Base-by-base conservation (phyloP, 2,113 vertebrate species). In the Sciurus niger region DNA sequence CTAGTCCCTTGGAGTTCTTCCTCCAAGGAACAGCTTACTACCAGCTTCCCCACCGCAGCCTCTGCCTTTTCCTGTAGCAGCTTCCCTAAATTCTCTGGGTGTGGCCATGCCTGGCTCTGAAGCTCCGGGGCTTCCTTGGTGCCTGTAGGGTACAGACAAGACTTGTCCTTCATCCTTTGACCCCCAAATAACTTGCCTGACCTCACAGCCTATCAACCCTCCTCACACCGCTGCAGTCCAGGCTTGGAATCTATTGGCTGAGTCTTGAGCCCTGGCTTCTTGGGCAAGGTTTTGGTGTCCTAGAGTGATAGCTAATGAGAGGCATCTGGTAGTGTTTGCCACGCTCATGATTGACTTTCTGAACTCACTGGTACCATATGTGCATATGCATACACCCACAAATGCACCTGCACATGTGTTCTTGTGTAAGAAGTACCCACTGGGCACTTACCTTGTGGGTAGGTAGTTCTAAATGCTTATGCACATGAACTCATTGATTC, bases 321-420 rank as follows among this genome's bases (percentile, higher is more conserved):
- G 6, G 46, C 46, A 74, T 30, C 60, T 30, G 20, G 28, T 30
- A 74, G 9, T 55, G 58, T 89, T 86, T 73, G 9, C 17, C 51
- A 93, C 51, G 67, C 37, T 77, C 40, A 16, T 4, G 9, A 17
- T 17, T 84, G 85, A 46, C 5, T 10, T 70, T 63, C 53, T 6
- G 6, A 24, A 18, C 0, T 14, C 6, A 24, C 10, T 13, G 22
- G 32, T 43, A 16, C 12, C 7, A 73, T 32, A n/a, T 9, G 8
- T 43, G 17, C 14, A 11, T 34, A 24, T 18, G 25, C 1, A 65
- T 6, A 28, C 18, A n/a, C 9, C 43, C 4, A 16, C 7, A 24
- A 4, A 30, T 37, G 28, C 22, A 16, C 2, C 0, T 40, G 43
- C 11, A 43, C 8, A 68, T n/a, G 5, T 8, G 14, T 32, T 4